Percentiles rank a stretch among this genome's conserved stretches.
Conservation (phyloP, 2,113 vertebrate species). For the Catharus bicknelli region DNA sequence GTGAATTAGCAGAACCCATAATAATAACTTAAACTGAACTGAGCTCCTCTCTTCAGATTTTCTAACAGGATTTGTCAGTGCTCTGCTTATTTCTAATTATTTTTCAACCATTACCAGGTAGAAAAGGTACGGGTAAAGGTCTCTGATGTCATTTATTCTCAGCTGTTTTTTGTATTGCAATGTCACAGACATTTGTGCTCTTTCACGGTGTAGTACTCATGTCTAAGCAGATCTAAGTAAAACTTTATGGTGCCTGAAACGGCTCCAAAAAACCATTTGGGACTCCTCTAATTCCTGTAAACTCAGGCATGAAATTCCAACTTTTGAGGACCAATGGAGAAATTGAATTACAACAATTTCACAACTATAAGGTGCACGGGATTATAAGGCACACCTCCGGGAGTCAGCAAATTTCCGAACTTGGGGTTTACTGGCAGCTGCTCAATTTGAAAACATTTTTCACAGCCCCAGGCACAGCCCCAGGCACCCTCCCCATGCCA, state of each 20-base stretch:
- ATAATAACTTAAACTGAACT: not conserved
- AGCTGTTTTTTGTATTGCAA: rapidly evolving
- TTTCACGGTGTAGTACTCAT: not conserved
- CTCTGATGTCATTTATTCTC: not conserved
- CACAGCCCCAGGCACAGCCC: too few species aligned
- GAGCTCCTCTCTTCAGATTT: not conserved
- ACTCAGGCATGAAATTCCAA: not conserved
- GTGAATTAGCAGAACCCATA: not conserved
- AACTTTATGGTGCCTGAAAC: not conserved
- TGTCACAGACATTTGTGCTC: not conserved
- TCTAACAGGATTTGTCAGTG: not conserved
- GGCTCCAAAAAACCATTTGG: not conserved
- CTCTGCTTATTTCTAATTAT: not conserved
- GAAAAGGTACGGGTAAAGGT: not conserved
- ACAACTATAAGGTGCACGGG: too few species aligned
- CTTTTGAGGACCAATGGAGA: not conserved
- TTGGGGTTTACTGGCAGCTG: too few species aligned
- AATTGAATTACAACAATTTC: not conserved
- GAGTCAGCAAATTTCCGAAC: too few species aligned
- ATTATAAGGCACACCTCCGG: too few species aligned
- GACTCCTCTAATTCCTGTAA: not conserved
- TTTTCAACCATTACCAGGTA: not conserved
- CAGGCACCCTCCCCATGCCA: too few species aligned
- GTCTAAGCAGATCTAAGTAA: not conserved
- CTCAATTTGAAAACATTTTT: too few species aligned